phyloP scores from a whole-genome alignment of 2,113 vertebrate species.

The Datnioides undecimradiatus region DNA sequence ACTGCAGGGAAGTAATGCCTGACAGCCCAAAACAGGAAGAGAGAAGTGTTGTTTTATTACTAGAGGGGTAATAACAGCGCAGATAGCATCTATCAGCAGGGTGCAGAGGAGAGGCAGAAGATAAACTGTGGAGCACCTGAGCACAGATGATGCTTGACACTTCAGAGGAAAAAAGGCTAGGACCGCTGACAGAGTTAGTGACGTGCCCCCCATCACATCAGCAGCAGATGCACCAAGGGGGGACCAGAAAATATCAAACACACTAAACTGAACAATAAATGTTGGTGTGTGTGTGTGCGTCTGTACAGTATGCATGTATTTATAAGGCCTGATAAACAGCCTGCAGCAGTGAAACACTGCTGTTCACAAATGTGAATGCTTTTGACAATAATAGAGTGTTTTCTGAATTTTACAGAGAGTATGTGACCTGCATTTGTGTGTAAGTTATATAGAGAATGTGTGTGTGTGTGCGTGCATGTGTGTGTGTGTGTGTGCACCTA shows the following conservation, averaged over 20 bases:
- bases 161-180: conserved; percentile 61
- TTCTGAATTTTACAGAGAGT: conserved; percentile 54
- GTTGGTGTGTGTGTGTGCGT: conserved; percentile 17
- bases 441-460: conserved; percentile 36
- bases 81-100: conserved; percentile 76
- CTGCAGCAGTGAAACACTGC: conserved; percentile 31
- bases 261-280: conserved; percentile 49
- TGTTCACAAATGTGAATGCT: conserved; percentile 41
- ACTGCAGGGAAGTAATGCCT: conserved; percentile 56
- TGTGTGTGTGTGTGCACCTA: conserved; percentile 32
- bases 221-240: conserved; percentile 44
- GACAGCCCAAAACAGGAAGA: conserved; percentile 66
- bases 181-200: conserved; percentile 66
- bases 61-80: conserved; percentile 71
- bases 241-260: conserved; percentile 53
- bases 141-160: conserved; percentile 72
- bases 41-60: conserved; percentile 79
- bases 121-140: conserved; percentile 74
- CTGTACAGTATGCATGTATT: conserved; percentile 32
- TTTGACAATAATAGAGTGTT: conserved; percentile 58
- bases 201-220: conserved; percentile 45
- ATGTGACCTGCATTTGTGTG: conserved; percentile 55
- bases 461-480: conserved; percentile 33
- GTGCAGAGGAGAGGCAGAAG: conserved; percentile 63
- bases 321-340: conserved; percentile 24